Conservation (phyloP, 2,888 invertebrate genomes). For the Cactoblastis cactorum region DNA sequence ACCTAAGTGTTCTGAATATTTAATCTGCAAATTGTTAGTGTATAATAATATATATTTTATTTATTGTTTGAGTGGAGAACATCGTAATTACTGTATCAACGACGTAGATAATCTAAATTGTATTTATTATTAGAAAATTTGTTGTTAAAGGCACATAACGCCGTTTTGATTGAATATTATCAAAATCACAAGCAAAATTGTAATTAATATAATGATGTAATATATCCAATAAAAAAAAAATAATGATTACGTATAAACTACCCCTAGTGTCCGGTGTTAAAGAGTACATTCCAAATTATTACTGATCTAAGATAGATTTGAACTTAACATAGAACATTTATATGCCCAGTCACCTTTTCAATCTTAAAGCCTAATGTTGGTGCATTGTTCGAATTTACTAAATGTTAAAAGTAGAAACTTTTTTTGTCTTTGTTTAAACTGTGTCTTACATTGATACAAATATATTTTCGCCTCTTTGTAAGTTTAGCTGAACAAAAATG, state of each 20-base stretch:
- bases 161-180: too few species aligned
- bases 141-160: not conserved
- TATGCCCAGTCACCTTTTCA: not conserved
- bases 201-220: too few species aligned
- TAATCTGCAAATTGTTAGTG: not conserved
- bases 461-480: too few species aligned
- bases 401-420: not conserved
- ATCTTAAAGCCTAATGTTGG: not conserved
- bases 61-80: not conserved
- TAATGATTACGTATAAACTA: too few species aligned
- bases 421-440: too few species aligned
- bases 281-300: slow-evolving; percentile 9
- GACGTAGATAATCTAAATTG: not conserved
- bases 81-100: not conserved
- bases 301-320: not conserved
- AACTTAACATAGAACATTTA: not conserved
- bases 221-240: too few species aligned
- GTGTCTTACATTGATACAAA: too few species aligned
- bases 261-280: slow-evolving; percentile 8
- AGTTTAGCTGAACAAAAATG: too few species aligned
- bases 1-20: too few species aligned
- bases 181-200: too few species aligned
- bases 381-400: not conserved
- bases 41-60: not conserved
- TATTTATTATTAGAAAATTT: not conserved